Percentiles rank a stretch among this genome's conserved stretches.
These are phyloP conservation scores for Lepidostoma basale DNA, from an alignment of 1,140 invertebrate species.

Conservation along the genomic window DNA sequence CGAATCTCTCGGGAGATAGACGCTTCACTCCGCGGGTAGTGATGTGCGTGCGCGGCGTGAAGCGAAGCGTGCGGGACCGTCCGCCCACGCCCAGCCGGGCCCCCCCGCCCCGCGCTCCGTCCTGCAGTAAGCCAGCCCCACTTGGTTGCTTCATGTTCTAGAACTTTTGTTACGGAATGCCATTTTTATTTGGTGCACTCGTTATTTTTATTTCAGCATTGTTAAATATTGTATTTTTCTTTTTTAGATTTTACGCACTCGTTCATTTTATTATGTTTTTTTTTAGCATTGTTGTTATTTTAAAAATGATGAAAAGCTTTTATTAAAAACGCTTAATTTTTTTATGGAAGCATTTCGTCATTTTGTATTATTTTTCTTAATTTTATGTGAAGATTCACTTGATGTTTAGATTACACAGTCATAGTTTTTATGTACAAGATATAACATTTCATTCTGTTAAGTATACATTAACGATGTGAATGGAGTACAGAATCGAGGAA, in stretches of 20 bases:
- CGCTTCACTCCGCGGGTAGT: conserved; percentile 23
- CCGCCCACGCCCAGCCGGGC: conserved; percentile 16
- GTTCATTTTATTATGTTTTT: conserved; percentile 8
- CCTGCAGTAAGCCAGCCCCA: conserved; percentile 40
- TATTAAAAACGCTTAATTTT: background rate
- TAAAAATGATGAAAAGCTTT: background rate
- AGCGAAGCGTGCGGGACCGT: conserved; percentile 4
- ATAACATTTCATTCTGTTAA: too few species aligned
- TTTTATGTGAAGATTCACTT: too few species aligned
- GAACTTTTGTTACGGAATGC: conserved; percentile 19
- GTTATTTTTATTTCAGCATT: conserved; percentile 36
- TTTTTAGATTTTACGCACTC: conserved; percentile 6
- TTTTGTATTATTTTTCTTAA: too few species aligned
- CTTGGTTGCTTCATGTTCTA: conserved; percentile 14
- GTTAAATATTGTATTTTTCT: background rate
- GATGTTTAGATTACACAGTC: too few species aligned
- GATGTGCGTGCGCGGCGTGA: conserved; percentile 16
- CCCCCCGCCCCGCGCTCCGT: conserved; percentile 29
- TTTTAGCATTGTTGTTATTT: conserved; percentile 12
- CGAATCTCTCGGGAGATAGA: conserved; percentile 22
- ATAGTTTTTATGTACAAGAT: too few species aligned
- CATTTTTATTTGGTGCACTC: conserved; percentile 19
- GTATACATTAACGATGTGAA: too few species aligned
- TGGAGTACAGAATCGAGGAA: too few species aligned
- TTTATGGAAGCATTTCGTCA: background rate